phyloP scores from a whole-genome alignment of 2,113 vertebrate species.

The Coturnix japonica region DNA sequence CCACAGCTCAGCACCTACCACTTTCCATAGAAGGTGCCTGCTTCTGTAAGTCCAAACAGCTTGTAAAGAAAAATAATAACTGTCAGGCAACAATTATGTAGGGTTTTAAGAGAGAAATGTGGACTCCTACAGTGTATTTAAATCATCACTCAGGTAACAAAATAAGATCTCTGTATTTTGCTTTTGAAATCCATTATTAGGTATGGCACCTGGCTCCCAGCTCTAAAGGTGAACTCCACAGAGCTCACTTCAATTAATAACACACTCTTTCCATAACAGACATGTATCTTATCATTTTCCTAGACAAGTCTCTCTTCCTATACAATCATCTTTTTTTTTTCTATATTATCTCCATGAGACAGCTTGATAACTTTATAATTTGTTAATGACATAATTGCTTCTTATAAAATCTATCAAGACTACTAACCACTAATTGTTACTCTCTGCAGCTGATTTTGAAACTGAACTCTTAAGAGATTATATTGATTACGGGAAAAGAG shows the following conservation, averaged over 20 bases:
- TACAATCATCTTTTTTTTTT: constrained; percentile 35
- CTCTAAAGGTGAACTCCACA: constrained; percentile 33
- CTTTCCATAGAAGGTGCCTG: neutral
- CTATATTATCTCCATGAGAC: constrained; percentile 38
- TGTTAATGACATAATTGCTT: constrained; percentile 75
- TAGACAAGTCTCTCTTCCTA: constrained; percentile 5
- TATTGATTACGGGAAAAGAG: constrained; percentile 51
- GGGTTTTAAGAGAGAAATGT: neutral
- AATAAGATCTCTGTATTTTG: neutral
- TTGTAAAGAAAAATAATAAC: neutral
- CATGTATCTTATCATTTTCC: constrained; percentile 1
- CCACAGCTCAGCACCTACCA: neutral
- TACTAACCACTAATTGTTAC: constrained; percentile 61
- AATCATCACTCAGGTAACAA: neutral
- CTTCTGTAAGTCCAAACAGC: neutral
- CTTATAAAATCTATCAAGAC: constrained; percentile 61
- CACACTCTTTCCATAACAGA: neutral
- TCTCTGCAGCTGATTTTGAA: constrained; percentile 58
- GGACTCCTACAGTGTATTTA: neutral
- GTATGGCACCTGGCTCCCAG: neutral
- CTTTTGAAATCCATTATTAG: neutral
- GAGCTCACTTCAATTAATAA: constrained; percentile 47
- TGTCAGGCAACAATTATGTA: neutral
- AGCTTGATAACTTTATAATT: constrained; percentile 69
- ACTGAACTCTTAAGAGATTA: constrained; percentile 39